Evolutionary conservation across 2,888 invertebrate species (phyloP).

Genomic region (Caenorhabditis sp.): DNA sequence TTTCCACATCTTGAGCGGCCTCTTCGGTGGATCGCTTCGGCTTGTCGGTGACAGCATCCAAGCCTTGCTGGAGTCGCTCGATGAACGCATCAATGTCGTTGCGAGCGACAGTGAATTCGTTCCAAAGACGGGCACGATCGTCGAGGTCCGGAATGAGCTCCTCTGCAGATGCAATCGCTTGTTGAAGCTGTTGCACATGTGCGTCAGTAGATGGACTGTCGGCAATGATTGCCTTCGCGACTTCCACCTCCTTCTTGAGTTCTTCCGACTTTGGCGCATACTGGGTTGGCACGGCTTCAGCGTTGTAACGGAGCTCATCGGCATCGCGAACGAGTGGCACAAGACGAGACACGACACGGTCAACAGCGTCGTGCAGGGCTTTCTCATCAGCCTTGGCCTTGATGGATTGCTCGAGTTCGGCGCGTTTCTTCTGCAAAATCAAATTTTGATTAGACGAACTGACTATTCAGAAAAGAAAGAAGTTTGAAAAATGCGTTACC

Average conservation of each 20-base stretch:
- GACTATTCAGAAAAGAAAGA: neutral
- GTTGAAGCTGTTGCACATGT: conserved; percentile 46
- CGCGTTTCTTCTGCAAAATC: conserved; percentile 51
- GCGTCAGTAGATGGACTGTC: conserved; percentile 46
- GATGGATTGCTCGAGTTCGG: conserved; percentile 56
- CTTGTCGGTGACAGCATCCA: conserved; percentile 54
- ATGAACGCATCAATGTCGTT: conserved; percentile 61
- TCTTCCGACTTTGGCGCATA: conserved; percentile 62
- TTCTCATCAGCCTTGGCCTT: conserved; percentile 56
- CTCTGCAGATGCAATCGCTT: conserved; percentile 53
- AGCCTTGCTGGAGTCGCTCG: conserved; percentile 54
- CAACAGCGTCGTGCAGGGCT: conserved; percentile 50
- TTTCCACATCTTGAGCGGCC: conserved; percentile 49
- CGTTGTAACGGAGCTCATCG: conserved; percentile 54
- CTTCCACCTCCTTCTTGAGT: conserved; percentile 52
- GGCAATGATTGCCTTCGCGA: conserved; percentile 44
- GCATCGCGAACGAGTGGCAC: conserved; percentile 60
- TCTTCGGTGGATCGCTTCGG: conserved; percentile 42
- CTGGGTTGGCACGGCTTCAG: conserved; percentile 62
- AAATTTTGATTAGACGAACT: neutral
- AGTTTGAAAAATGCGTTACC: neutral
- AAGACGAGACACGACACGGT: conserved; percentile 53
- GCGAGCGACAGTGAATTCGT: conserved; percentile 66
- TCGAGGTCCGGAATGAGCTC: conserved; percentile 58
- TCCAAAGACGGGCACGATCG: conserved; percentile 57